Conservation (phyloP, 2,113 vertebrate species). For the Phaethon lepturus region DNA sequence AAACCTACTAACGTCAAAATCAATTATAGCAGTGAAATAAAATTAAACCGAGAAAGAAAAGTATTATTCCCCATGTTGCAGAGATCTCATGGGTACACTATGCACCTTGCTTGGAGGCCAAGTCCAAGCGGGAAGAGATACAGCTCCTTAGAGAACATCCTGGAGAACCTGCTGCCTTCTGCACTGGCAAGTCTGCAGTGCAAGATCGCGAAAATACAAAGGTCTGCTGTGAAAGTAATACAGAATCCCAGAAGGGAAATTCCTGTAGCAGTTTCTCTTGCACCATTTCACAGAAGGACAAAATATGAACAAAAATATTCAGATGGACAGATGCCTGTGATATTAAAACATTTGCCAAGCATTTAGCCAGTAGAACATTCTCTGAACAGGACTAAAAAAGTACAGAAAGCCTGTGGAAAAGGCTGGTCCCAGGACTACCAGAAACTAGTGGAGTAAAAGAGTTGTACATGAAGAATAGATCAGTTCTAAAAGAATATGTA, state of each 20-base stretch:
- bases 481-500: neutral
- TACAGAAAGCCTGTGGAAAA: neutral
- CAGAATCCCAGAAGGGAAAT: neutral
- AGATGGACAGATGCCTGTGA: neutral
- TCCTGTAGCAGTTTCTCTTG: neutral
- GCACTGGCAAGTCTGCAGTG: neutral
- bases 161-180: neutral
- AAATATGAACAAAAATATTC: neutral
- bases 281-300: neutral
- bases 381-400: neutral
- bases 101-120: neutral
- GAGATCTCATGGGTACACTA: neutral
- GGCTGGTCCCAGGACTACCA: neutral
- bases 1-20: neutral
- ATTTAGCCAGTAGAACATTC: neutral
- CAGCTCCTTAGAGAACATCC: neutral
- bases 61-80: neutral
- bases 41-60: neutral
- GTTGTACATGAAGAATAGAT: neutral
- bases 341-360: neutral
- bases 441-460: neutral
- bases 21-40: neutral
- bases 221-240: neutral
- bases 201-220: neutral
- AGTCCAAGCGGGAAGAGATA: neutral